Conservation (phyloP, 2,113 vertebrate species). For the Caloenas nicobarica region DNA sequence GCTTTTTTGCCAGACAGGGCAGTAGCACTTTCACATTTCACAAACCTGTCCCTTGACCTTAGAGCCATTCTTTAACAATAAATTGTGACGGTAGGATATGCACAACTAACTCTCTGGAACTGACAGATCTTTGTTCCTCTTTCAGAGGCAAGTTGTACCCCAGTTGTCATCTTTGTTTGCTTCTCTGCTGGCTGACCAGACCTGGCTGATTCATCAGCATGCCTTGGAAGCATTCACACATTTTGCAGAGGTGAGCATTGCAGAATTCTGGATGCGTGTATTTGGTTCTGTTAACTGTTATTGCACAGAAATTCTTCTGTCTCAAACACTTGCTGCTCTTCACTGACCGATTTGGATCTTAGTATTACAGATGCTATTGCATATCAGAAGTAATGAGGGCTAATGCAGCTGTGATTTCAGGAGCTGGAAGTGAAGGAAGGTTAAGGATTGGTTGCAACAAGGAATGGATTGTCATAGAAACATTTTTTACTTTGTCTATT, state of each 20-base stretch:
- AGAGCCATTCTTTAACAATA: background rate
- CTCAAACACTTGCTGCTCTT: background rate
- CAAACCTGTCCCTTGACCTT: background rate
- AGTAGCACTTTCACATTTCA: background rate
- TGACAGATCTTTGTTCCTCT: background rate
- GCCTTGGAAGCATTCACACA: conserved; percentile 87
- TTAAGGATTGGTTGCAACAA: background rate
- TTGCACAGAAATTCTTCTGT: background rate
- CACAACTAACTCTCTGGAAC: background rate
- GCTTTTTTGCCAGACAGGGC: background rate
- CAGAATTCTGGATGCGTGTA: background rate
- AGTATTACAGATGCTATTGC: background rate
- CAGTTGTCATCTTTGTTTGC: conserved; percentile 81
- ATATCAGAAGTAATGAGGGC: background rate
- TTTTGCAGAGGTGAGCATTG: conserved; percentile 87
- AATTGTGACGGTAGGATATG: background rate
- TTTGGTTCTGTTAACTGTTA: background rate
- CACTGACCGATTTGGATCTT: background rate
- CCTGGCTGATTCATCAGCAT: conserved; percentile 88
- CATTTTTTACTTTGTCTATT: background rate
- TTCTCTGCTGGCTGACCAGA: conserved; percentile 76
- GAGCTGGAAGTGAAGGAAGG: background rate
- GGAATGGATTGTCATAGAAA: background rate
- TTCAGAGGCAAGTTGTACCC: conserved; percentile 84
- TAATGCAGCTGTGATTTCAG: background rate